Base-by-base conservation (phyloP, 2,797 vertebrate species). In the Scyliorhinus canicula region DNA sequence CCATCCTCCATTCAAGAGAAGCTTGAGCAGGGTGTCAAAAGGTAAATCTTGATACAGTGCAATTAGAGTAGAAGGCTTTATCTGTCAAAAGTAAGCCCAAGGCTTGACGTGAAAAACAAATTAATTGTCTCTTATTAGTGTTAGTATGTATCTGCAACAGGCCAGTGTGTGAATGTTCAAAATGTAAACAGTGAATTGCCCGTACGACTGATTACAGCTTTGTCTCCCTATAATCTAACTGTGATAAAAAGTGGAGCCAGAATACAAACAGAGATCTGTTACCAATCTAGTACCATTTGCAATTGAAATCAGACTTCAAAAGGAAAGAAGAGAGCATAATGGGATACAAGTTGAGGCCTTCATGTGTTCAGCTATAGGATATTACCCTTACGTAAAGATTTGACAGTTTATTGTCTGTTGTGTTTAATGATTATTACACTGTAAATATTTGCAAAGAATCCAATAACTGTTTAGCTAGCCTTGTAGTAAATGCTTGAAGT, bases 161-260 rank as follows among this genome's bases (percentile, higher is more conserved):
- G 47, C 67, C 47, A 52, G 67, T 69, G 93, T 55, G 67, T 71
- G 67, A 69, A 50, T 94, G 67, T 94, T 74, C 93, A 94, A 94
- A 60, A 31, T 55, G 55, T 93, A 94, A 65, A 74, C n/a, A 94
- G 67, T 74, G 67, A 71, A 74, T 94, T 74, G 52, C 67, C 91
- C 28, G 67, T 52, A 74, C 55, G 47, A 74, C 67, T 74, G 67
- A 95, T 91, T 31, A 21, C 65, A 90, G 86, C 85, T 67, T 31
- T 95, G 95, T 95, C 65, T 93, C 71, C 50, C 63, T 57, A 60
- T 50, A 91, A 95, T 95, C 95, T 40, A 60, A 24, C 67, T 31
- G 71, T 77, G 95, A 95, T 88, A 95, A 71, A 88, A 57, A 40
- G 65, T 95, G 95, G 86, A 95, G 95, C 95, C 65, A 74, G 86